Evolutionary conservation across 2,797 vertebrate species (phyloP).

Genomic region (Onychomys torridus): DNA sequence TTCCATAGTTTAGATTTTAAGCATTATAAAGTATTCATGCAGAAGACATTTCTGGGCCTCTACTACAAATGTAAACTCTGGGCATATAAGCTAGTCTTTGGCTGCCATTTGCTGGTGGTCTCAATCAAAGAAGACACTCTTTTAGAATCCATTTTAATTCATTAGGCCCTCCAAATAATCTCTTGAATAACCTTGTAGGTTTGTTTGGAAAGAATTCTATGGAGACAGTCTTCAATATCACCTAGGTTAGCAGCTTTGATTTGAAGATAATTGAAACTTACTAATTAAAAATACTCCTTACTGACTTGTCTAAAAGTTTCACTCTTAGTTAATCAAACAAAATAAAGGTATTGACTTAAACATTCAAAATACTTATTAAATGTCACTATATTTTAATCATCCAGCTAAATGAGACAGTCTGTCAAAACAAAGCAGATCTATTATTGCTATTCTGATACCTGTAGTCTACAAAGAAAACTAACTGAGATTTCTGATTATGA

Average conservation of each 20-base stretch:
- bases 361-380: not conserved
- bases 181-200: not conserved
- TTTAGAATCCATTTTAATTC: too few species aligned
- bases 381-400: not conserved
- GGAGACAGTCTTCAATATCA: not conserved
- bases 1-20: not conserved
- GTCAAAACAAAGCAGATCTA: rapidly evolving
- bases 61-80: rapidly evolving
- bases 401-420: not conserved
- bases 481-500: not conserved
- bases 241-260: not conserved
- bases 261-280: conserved; percentile 18
- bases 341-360: not conserved
- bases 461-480: not conserved
- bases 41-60: not conserved
- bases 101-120: not conserved
- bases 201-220: not conserved
- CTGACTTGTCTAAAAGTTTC: not conserved
- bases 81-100: not conserved
- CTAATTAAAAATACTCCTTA: not conserved
- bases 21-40: too few species aligned
- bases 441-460: too few species aligned
- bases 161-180: not conserved
- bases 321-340: not conserved
- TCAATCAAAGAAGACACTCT: not conserved